Base-by-base conservation (phyloP, 2,113 vertebrate species). In the Ctenodactylus gundi region DNA sequence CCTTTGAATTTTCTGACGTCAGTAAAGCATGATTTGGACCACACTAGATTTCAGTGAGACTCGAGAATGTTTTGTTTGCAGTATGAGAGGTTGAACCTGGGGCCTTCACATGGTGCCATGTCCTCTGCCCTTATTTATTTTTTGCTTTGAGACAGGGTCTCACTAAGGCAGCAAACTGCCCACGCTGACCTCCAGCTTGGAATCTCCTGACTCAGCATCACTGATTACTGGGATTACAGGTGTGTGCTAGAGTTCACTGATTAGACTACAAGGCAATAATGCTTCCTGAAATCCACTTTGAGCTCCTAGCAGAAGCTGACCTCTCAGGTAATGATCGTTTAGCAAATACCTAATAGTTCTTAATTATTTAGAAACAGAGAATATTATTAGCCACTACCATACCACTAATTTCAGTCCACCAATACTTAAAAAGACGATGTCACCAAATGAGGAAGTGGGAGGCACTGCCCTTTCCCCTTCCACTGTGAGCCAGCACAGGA, bases 231-330 rank as follows among this genome's bases (percentile, higher is more conserved):
- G 46, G 8, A 20, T 51, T 51, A 51, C 4, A 75, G 29, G 17
- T 75, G 17, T 75, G 31, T 49, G 21, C 29, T 3, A 95, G 29
- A 21, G 34, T 87, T 60, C 72, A 5, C 53, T 75, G 77, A 31
- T 92, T 83, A n/a, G 15, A 67, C 41, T 31, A 68, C 80, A 85
- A 92, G 17, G 60, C 53, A 88, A 5, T 80, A 29, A 64, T 86
- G 36, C 70, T 91, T 93, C 36, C 81, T 81, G 57, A 95, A 94
- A 78, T 76, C 64, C 20, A 77, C 81, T 62, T 58, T 90, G 60
- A 27, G 44, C 23, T 51, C 36, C 41, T 96, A 78, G 57, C 44
- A 78, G 65, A 94, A 70, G 51, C 44, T 88, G 36, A 57, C 53
- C 36, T 20, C 68, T n/a, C 27, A 90, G 31, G 20, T 67, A 49